Conservation (phyloP, 1,140 invertebrate genomes). For the Prorops nasuta region DNA sequence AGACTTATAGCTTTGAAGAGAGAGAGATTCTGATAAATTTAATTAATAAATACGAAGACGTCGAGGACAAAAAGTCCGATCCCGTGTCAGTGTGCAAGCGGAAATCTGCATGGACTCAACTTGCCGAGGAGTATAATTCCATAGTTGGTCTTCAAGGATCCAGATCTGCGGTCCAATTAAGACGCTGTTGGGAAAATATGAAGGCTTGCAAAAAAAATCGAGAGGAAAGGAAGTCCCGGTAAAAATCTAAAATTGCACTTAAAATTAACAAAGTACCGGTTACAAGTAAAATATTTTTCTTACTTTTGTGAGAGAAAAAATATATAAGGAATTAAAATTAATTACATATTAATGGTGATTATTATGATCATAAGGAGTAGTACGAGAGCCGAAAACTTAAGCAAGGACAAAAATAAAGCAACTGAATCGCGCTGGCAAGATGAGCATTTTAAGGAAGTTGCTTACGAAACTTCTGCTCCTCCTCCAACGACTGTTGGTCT, state of each 20-base stretch:
- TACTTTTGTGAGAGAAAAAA: too few relatives aligned
- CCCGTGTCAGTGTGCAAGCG: constrained; percentile 30
- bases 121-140: constrained; percentile 34
- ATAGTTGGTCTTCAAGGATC: constrained; percentile 26
- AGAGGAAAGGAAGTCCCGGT: constrained; percentile 26
- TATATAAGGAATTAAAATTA: too few relatives aligned
- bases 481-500: constrained; percentile 16
- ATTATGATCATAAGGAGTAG: too few relatives aligned
- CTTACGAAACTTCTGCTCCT: too few relatives aligned
- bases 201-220: constrained; percentile 36
- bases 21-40: constrained; percentile 32
- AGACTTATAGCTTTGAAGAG: constrained; percentile 41
- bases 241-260: too few relatives aligned
- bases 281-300: too few relatives aligned
- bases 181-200: constrained; percentile 42
- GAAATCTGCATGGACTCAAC: constrained; percentile 32
- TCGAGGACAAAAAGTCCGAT: constrained; percentile 29
- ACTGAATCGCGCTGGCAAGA: constrained; percentile 15
- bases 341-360: too few relatives aligned
- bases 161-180: constrained; percentile 28
- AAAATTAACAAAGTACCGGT: too few relatives aligned
- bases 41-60: constrained; percentile 32
- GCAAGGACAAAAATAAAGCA: too few relatives aligned
- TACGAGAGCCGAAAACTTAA: too few relatives aligned
- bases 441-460: constrained; percentile 3